Percentiles rank a stretch among this genome's conserved stretches.
Evolutionary conservation across 2,888 invertebrate species (phyloP).

Genomic region (Formica aserva): DNA sequence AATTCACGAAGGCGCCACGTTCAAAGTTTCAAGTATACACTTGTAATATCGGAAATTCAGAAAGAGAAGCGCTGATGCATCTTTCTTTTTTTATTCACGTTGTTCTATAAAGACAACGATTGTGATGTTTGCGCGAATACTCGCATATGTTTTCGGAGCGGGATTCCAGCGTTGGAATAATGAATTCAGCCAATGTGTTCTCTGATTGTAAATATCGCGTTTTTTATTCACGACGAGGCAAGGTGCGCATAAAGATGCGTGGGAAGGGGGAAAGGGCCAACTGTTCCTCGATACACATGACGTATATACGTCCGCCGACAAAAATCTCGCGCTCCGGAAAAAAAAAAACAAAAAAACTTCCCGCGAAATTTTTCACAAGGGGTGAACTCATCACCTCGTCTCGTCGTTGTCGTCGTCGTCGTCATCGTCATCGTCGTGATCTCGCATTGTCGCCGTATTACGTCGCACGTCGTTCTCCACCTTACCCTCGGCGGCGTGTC

Average conservation of each 20-base stretch:
- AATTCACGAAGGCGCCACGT: slow-evolving; percentile 8
- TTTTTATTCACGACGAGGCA: neutral
- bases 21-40: slow-evolving; percentile 18
- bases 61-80: neutral
- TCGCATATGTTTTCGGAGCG: neutral
- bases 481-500: slow-evolving; percentile 39
- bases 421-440: slow-evolving; percentile 27
- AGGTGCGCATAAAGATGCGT: neutral
- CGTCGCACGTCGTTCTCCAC: slow-evolving; percentile 57
- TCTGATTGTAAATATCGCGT: neutral
- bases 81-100: slow-evolving; percentile 11
- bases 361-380: slow-evolving; percentile 28
- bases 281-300: neutral
- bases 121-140: neutral
- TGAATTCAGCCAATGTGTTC: slow-evolving; percentile 1
- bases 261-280: neutral
- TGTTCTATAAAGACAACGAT: slow-evolving; percentile 3
- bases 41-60: slow-evolving; percentile 9
- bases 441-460: slow-evolving; percentile 38
- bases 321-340: slow-evolving; percentile 57
- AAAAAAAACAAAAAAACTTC: slow-evolving; percentile 59
- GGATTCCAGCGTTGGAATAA: neutral
- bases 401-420: neutral
- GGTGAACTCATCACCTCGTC: neutral
- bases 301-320: neutral